A percentile compares a stretch with the other conserved stretches of the same genome.
Conservation (phyloP, 2,888 invertebrate species). For the Lasiommata megera region DNA sequence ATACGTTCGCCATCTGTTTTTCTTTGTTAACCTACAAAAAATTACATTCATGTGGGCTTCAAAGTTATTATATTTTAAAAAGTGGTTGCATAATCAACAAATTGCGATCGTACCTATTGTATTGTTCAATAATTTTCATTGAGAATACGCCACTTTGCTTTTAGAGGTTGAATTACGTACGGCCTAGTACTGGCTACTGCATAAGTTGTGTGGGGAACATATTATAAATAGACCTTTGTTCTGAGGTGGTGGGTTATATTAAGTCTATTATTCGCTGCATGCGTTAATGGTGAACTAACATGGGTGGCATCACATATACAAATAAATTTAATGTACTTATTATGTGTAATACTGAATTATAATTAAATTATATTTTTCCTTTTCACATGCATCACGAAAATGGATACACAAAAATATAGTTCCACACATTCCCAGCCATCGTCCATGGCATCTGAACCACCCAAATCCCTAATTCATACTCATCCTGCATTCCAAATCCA, state of each 20-base stretch:
- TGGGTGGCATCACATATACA: slow-evolving; percentile 34
- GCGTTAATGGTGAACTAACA: slow-evolving; percentile 18
- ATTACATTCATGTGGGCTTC: neutral
- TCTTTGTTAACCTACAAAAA: neutral
- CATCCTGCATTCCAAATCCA: slow-evolving; percentile 81
- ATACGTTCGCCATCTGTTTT: slow-evolving; percentile 47
- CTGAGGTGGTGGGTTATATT: slow-evolving; percentile 29
- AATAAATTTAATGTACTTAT: slow-evolving; percentile 39
- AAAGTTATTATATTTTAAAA: neutral
- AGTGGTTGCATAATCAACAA: slow-evolving; percentile 16
- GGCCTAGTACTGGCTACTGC: slow-evolving; percentile 48
- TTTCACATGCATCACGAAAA: slow-evolving; percentile 72
- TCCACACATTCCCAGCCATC: slow-evolving; percentile 80
- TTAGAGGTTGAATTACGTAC: slow-evolving; percentile 27
- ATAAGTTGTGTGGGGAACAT: slow-evolving; percentile 24
- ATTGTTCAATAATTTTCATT: slow-evolving; percentile 18
- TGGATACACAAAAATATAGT: slow-evolving; percentile 59
- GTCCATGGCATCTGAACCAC: slow-evolving; percentile 74
- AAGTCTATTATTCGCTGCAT: slow-evolving; percentile 17
- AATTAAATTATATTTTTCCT: slow-evolving; percentile 52
- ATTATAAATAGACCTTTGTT: slow-evolving; percentile 14
- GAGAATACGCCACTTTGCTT: slow-evolving; percentile 57
- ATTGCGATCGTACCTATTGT: slow-evolving; percentile 48
- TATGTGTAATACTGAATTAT: slow-evolving; percentile 32
- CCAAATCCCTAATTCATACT: slow-evolving; percentile 74